A percentile compares a stretch with the other conserved stretches of the same genome.
phyloP scores from a whole-genome alignment of 1,140 invertebrate species.

The Chelonus insularis region DNA sequence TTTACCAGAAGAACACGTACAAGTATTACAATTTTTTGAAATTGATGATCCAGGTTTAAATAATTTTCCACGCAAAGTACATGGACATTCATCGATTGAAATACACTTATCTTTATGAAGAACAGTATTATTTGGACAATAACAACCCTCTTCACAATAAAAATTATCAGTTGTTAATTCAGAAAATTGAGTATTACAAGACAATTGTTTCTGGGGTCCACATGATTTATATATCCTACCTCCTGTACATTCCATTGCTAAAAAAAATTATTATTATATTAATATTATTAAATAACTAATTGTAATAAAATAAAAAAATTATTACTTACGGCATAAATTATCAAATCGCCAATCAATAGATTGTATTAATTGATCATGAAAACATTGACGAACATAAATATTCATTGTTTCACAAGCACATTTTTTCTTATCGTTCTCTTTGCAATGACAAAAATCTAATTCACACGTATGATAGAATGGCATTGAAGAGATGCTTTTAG shows the following conservation, averaged over 20 bases:
- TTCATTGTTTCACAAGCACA: constrained; percentile 78
- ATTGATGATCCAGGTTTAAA: constrained; percentile 74
- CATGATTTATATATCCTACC: constrained; percentile 74
- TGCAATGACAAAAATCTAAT: constrained; percentile 78
- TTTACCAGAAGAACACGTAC: constrained; percentile 70
- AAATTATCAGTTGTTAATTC: constrained; percentile 41
- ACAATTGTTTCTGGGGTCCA: constrained; percentile 64
- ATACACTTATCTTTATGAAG: constrained; percentile 77
- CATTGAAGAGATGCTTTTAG: constrained; percentile 63
- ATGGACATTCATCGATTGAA: constrained; percentile 72
- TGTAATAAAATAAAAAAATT: background rate
- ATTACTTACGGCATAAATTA: constrained; percentile 75
- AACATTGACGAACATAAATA: constrained; percentile 77
- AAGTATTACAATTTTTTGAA: constrained; percentile 83
- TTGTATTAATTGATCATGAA: constrained; percentile 65
- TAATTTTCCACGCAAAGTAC: constrained; percentile 73
- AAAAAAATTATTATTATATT: no score
- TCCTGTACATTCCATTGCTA: constrained; percentile 71
- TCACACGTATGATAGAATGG: constrained; percentile 69
- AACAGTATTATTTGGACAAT: constrained; percentile 76
- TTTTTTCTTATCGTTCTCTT: constrained; percentile 59
- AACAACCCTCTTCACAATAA: constrained; percentile 82
- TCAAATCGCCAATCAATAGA: constrained; percentile 72
- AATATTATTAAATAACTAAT: no score
- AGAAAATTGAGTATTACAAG: constrained; percentile 57